Conservation (phyloP, 2,888 invertebrate species). For the Drosophila mimica region DNA sequence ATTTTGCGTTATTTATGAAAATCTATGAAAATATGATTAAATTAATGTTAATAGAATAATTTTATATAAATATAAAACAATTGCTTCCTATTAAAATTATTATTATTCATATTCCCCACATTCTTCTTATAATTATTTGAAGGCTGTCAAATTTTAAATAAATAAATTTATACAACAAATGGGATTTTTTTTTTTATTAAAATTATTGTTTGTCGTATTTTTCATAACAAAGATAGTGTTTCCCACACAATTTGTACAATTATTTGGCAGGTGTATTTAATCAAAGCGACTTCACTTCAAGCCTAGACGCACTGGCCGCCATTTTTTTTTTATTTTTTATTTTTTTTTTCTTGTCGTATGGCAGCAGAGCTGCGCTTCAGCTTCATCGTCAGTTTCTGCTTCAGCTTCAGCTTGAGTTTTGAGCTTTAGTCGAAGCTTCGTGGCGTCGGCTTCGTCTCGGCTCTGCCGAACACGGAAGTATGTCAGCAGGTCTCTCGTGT, state of each 20-base stretch:
- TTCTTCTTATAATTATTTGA: neutral
- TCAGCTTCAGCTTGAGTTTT: slow-evolving; percentile 27
- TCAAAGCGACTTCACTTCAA: slow-evolving; percentile 16
- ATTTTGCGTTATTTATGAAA: too few species aligned
- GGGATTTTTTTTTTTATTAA: neutral
- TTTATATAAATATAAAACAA: neutral
- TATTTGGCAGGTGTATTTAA: slow-evolving; percentile 17
- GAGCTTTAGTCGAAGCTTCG: slow-evolving; percentile 41
- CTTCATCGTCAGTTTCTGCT: slow-evolving; percentile 5
- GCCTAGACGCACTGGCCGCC: slow-evolving; percentile 28
- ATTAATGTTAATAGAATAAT: neutral
- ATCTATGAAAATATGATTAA: neutral
- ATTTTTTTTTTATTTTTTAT: slow-evolving; percentile 28
- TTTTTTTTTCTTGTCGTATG: slow-evolving; percentile 18
- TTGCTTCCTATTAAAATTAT: neutral
- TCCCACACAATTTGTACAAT: neutral
- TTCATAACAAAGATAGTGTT: neutral
- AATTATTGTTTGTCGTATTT: neutral
- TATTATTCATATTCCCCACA: slow-evolving; percentile 1
- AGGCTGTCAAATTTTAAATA: neutral
- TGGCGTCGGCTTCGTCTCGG: slow-evolving; percentile 51
- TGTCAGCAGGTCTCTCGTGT: slow-evolving; percentile 85
- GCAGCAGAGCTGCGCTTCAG: slow-evolving; percentile 47
- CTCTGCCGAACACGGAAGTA: slow-evolving; percentile 84
- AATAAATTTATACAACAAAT: neutral